A percentile compares a stretch with the other conserved stretches of the same genome.
These are phyloP conservation scores for Caerostris extrusa DNA, from an alignment of 1,140 invertebrate genomes.

Conservation along the genomic window DNA sequence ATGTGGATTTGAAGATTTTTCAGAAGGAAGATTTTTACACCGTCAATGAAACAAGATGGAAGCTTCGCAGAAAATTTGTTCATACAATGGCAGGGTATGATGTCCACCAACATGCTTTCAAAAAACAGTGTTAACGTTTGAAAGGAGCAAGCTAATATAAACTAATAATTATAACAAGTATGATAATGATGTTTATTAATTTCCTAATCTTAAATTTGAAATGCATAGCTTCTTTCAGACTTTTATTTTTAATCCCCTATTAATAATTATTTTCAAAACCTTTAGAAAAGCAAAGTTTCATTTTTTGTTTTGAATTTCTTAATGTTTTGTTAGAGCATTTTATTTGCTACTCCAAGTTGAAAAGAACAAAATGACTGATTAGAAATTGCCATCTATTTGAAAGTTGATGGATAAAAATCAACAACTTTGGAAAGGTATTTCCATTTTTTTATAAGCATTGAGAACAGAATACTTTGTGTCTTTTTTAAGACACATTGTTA, in stretches of 20 bases:
- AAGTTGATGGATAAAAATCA: neutral
- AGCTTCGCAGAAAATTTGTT: constrained; percentile 14
- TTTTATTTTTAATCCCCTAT: neutral
- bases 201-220: neutral
- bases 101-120: constrained; percentile 45
- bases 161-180: neutral
- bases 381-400: too few species aligned
- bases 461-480: neutral
- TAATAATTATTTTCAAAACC: too few species aligned
- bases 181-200: neutral
- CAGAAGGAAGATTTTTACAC: constrained; percentile 44
- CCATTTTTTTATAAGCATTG: neutral
- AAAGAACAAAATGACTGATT: neutral
- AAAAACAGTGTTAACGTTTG: constrained; percentile 74
- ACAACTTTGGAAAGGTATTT: neutral
- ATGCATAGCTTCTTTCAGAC: constrained; percentile 69
- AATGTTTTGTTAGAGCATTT: too few species aligned
- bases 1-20: constrained; percentile 52
- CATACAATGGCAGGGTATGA: constrained; percentile 41
- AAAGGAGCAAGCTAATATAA: constrained; percentile 71
- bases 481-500: neutral
- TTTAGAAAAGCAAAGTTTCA: too few species aligned
- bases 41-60: neutral
- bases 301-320: too few species aligned
- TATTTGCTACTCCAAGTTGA: too few species aligned